A percentile compares a stretch with the other conserved stretches of the same genome.
These are phyloP conservation scores for Drosophila prostipennis DNA, from an alignment of 2,888 invertebrate species.

Conservation along the genomic window DNA sequence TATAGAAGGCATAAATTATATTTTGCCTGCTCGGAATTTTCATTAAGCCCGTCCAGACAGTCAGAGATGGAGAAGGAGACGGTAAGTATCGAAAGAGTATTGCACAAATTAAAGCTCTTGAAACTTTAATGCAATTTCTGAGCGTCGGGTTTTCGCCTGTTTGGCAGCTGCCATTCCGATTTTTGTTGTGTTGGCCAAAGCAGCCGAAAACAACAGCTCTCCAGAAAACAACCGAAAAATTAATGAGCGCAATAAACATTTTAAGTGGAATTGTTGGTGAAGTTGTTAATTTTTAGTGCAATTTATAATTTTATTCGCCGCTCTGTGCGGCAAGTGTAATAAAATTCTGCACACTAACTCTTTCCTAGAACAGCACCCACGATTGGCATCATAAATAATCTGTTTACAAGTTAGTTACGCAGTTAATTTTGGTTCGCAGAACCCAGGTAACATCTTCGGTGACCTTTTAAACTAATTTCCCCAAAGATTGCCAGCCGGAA, in stretches of 20 bases:
- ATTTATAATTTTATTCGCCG: slow-evolving; percentile 61
- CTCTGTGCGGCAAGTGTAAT: slow-evolving; percentile 71
- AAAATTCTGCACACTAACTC: slow-evolving; percentile 65
- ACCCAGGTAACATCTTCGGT: slow-evolving; percentile 25
- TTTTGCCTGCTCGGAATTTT: slow-evolving; percentile 54
- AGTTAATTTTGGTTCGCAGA: slow-evolving; percentile 65
- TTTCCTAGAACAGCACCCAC: slow-evolving; percentile 5
- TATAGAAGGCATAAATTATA: slow-evolving; percentile 71
- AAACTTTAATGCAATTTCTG: slow-evolving; percentile 70
- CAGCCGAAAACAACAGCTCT: slow-evolving; percentile 43
- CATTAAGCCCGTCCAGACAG: slow-evolving; percentile 38
- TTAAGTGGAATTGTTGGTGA: slow-evolving; percentile 80
- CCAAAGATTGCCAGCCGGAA: slow-evolving; percentile 54
- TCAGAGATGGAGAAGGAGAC: not conserved
- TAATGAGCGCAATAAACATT: slow-evolving; percentile 80
- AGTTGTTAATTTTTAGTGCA: slow-evolving; percentile 81
- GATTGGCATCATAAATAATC: slow-evolving; percentile 73
- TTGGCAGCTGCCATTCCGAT: slow-evolving; percentile 33
- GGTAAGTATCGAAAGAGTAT: slow-evolving; percentile 1
- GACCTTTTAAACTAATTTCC: slow-evolving; percentile 79
- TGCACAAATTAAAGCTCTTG: slow-evolving; percentile 67
- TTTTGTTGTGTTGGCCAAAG: slow-evolving; percentile 44
- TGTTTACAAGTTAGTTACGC: slow-evolving; percentile 78
- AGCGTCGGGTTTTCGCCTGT: slow-evolving; percentile 40
- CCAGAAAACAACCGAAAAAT: slow-evolving; percentile 66